Base-by-base conservation (phyloP, 2,113 vertebrate species). In the Limanda limanda region DNA sequence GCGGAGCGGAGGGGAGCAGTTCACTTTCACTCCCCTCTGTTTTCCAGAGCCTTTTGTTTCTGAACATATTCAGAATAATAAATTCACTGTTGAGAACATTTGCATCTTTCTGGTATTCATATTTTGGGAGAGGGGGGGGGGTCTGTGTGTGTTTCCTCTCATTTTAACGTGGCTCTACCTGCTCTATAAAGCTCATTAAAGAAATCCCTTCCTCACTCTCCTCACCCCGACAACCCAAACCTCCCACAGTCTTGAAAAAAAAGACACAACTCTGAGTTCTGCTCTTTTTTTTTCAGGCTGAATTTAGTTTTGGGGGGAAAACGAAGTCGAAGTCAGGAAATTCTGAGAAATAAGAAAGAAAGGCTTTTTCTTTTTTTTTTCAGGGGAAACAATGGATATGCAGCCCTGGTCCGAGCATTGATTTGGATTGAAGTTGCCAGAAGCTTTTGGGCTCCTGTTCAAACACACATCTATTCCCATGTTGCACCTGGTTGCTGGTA, bases 21-120 rank as follows among this genome's bases (percentile, higher is more conserved):
- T 84, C 83, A 90, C 82, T 86, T 89, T 81, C 78, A 79, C 88
- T 86, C 81, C 55, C 23, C 77, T 83, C 68, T 84, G 83, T 87
- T 90, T 91, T 83, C 67, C 74, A 68, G 18, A 85, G 79, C 79
- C 87, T 91, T 92, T 92, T 91, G 86, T 92, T 89, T 90, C 88
- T 47, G 64, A 90, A 77, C 83, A 89, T 84, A 89, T 87, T 92
- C 85, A 70, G 88, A 90, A 89, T 92, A 90, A 88, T 89, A 91
- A 85, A 92, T 91, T 81, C 82, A 70, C 82, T 74, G 84, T 89
- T 80, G 82, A 79, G 81, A 68, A 71, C 78, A 92, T 91, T 90
- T 90, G 85, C 88, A 92, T 91, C 79, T 89, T 88, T 88, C 82
- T 89, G 82, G 80, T 79, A 77, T 88, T 91, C 89, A 82, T 82